Base-by-base conservation (phyloP, 2,888 invertebrate species). In the Orthosia cruda region DNA sequence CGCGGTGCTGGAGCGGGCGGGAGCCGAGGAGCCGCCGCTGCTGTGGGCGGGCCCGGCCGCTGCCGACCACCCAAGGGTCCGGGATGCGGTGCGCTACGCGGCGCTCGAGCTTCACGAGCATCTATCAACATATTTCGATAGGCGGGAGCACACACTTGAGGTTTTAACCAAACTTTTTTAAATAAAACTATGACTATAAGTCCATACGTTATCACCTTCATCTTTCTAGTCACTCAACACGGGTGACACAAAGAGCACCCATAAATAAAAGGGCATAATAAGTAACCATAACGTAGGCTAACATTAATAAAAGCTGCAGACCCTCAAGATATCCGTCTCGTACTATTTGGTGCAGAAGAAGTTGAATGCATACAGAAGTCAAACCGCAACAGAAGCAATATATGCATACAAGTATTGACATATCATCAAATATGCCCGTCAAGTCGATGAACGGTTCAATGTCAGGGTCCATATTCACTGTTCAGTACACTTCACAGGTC, bases 51-150 rank as follows among this genome's bases (percentile, higher is more conserved):
- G 98, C 74, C 97, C 98, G 0, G 97, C 98, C 26, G 97, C 98
- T 13, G 97, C 98, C 40, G 98, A 98, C 74, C 95, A 96, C 85
- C 97, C 98, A 18, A 97, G 98, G 71, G 97, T 99, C 13, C 97
- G 98, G 11, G 99, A 99, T 93, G 97, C 98, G 4, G 97, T 99
- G 70, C 97, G 99, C 67, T 99, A 98, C 93, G 98, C 98, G 83
- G 98, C 99, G 90, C 97, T 99, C 55, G 99, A 99, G 94, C 98
- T 99, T 84, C 98, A 99, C 89, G 99, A 99, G 91, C 99, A 99
- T 93, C 97, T 99, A 85, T 99, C 99, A 93, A 99, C 99, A 0
- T 99, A 99, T 93, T 98, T 99, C 87, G 99, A 99, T 93, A 97
- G 99, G 77, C 98, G 98, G 88, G 99, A 99, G 92, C 99, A 99